Conservation (phyloP, 2,797 vertebrate species). For the Coreius guichenoti region DNA sequence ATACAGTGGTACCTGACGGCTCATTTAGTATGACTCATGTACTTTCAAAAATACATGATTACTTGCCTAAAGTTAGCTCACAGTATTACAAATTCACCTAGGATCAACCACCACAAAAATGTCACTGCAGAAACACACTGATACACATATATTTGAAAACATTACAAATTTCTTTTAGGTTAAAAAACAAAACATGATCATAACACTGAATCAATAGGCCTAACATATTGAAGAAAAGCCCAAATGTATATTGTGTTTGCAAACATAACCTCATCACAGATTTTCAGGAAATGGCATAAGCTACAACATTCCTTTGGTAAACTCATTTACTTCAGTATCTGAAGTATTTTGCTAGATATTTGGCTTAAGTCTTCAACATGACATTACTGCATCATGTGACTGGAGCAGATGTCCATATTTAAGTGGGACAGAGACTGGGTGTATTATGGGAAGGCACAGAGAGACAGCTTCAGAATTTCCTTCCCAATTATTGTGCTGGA, state of each 20-base stretch:
- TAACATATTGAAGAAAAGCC: not conserved
- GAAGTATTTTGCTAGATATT: slow-evolving; percentile 19
- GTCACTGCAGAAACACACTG: not conserved
- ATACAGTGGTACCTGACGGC: not conserved
- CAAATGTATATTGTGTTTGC: not conserved
- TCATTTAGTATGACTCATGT: slow-evolving; percentile 26
- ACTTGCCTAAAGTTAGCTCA: not conserved
- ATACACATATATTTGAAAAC: not conserved
- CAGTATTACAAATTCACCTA: not conserved
- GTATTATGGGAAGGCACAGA: slow-evolving; percentile 30
- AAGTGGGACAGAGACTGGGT: slow-evolving; percentile 37
- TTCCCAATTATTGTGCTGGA: slow-evolving; percentile 4
- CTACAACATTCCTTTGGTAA: slow-evolving; percentile 27
- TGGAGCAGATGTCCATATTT: slow-evolving; percentile 27
- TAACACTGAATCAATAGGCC: not conserved
- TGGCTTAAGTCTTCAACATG: not conserved
- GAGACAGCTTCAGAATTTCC: slow-evolving; percentile 11
- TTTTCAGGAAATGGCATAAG: slow-evolving; percentile 16
- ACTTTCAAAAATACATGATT: slow-evolving; percentile 14
- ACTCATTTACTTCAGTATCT: slow-evolving; percentile 34
- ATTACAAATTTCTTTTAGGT: not conserved
- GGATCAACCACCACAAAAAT: slow-evolving; percentile 3
- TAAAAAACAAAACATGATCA: not conserved
- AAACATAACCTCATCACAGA: not conserved
- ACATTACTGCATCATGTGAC: slow-evolving; percentile 36